Conservation (phyloP, 2,797 vertebrate species). For the Notamacropus eugenii region DNA sequence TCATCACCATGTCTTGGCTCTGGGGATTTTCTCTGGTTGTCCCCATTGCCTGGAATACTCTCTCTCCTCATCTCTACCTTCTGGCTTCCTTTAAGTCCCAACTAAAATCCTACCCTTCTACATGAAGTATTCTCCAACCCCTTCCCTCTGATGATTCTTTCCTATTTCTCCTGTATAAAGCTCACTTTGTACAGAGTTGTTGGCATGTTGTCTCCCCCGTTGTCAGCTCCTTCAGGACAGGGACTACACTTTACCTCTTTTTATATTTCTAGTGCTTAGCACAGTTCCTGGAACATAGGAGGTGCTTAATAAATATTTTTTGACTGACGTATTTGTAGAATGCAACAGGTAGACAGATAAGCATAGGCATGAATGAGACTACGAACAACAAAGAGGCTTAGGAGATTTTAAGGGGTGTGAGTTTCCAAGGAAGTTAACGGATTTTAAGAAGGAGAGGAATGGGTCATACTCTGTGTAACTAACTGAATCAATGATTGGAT, state of each 20-base stretch:
- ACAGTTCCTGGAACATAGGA: not conserved
- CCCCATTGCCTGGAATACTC: not conserved
- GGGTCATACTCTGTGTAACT: not conserved
- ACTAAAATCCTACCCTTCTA: not conserved
- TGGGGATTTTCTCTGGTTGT: not conserved
- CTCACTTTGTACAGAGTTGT: not conserved
- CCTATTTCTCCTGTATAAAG: not conserved
- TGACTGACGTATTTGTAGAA: not conserved
- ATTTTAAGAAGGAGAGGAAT: not conserved
- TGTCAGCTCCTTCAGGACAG: not conserved
- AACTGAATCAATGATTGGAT: not conserved
- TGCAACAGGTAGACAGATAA: not conserved
- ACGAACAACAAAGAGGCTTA: not conserved
- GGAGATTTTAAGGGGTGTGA: not conserved
- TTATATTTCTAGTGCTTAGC: not conserved
- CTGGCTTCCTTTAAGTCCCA: not conserved
- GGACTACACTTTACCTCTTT: not conserved
- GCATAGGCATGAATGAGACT: not conserved
- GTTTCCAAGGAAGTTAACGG: not conserved
- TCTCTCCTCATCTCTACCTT: not conserved
- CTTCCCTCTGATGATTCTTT: not conserved
- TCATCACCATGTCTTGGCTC: not conserved
- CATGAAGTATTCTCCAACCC: not conserved
- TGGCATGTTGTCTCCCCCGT: not conserved
- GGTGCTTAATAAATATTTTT: not conserved